These are phyloP conservation scores for Biston betularia DNA, from an alignment of 2,888 invertebrate genomes.

Conservation along the genomic window DNA sequence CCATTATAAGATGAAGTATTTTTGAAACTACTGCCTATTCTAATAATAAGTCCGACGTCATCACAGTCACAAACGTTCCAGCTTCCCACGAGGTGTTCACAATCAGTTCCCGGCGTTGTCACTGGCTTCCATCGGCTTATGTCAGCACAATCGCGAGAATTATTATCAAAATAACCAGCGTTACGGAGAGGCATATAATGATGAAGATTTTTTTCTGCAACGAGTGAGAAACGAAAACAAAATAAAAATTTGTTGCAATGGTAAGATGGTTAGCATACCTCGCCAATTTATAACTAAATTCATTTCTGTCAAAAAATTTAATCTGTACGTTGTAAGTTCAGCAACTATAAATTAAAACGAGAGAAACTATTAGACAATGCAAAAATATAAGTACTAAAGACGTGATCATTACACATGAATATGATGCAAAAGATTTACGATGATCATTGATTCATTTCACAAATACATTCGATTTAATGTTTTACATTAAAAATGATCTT, in stretches of 20 bases:
- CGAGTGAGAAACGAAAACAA: conserved; percentile 63
- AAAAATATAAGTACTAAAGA: not conserved
- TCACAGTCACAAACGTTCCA: not conserved
- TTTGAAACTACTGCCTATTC: conserved; percentile 70
- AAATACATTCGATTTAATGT: not conserved
- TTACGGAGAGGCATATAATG: conserved; percentile 93
- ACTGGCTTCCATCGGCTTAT: conserved; percentile 35
- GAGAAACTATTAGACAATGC: not conserved
- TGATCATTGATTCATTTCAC: not conserved
- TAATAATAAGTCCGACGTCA: not conserved
- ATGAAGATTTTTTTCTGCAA: conserved; percentile 96
- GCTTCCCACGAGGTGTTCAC: conserved; percentile 23
- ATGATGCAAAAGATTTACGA: not conserved
- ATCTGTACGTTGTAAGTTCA: not conserved
- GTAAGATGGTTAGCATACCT: conserved; percentile 3
- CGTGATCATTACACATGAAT: not conserved
- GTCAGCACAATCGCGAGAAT: conserved; percentile 83
- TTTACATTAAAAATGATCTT: not conserved
- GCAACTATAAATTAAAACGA: not conserved
- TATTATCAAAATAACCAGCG: conserved; percentile 91
- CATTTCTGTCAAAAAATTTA: not conserved
- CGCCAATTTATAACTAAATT: conserved; percentile 6
- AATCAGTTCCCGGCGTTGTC: conserved; percentile 51
- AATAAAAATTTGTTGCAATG: conserved; percentile 35
- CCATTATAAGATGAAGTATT: conserved; percentile 95